Base-by-base conservation (phyloP, 92 coral and sea anemone species). In the Porites lobata region DNA sequence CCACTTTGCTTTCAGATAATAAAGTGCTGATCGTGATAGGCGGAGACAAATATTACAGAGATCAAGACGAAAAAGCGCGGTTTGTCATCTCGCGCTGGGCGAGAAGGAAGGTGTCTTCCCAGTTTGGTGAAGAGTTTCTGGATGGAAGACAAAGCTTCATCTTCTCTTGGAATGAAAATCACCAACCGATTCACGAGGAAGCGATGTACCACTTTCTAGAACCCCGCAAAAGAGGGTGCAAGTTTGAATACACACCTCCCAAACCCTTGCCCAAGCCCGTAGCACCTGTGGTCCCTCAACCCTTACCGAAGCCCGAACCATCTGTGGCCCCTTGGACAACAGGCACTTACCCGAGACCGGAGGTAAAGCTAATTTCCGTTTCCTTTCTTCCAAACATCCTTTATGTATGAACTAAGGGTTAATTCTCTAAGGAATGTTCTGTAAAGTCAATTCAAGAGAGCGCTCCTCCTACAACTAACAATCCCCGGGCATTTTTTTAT, bases 11-110 rank as follows among this genome's bases (percentile, higher is more conserved):
- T 26, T 69, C 75, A 90, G 93, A 50, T 32, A 72, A 68, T 24
- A 87, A 79, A 80, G 91, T 86, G 11, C 75, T 90, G 66, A 79
- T 90, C 32, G 90, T 90, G 77, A 85, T 90, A 20, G 93, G 93
- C 52, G 93, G 93, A 22, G 93, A 90, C 62, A 79, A 78, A 7
- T 18, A 62, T 62, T 62, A 62, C 66, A 62, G n/a, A 62, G 66
- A 62, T 62, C 5, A 62, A 62, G 66, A 1, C 21, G 66, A 62
- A 62, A 19, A 62, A 62, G 1, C 15, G 7, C n/a, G 66, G 7
- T 14, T 5, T 62, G 66, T 62, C 19, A 14, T 62, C 19, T 62
- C 66, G n/a, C 66, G 66, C n/a, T 62, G 66, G 66, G 66, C 20
- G n/a, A 14, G 17, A 18, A 62, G 66, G 20, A 62, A 62, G 20